Evolutionary conservation across 1,140 invertebrate genomes (phyloP).

Genomic region (Psix sp.): DNA sequence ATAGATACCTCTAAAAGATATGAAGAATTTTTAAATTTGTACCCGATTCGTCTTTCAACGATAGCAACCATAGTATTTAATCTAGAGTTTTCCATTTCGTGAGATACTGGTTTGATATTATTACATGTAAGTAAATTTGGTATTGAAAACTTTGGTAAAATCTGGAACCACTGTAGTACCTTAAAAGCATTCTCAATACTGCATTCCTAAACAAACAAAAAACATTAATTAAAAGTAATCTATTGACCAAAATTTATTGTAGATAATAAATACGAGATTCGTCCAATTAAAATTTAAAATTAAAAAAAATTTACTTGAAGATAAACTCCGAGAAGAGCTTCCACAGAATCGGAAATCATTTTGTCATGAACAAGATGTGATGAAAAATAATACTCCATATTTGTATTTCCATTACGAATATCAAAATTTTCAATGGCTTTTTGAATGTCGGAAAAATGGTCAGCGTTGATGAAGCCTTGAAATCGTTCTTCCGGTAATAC

Average conservation of each 20-base stretch:
- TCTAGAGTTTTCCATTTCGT: conserved; percentile 5
- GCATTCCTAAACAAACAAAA: conserved; percentile 66
- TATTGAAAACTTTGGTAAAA: conserved; percentile 78
- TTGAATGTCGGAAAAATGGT: conserved; percentile 35
- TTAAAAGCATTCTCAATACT: conserved; percentile 79
- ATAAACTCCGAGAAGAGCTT: conserved; percentile 90
- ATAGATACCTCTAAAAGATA: conserved; percentile 76
- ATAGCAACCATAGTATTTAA: conserved; percentile 71
- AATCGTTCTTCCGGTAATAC: conserved; percentile 72
- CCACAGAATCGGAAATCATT: conserved; percentile 87
- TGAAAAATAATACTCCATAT: conserved; percentile 74
- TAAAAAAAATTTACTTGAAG: conserved; percentile 78
- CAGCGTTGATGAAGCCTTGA: conserved; percentile 64
- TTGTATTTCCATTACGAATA: conserved; percentile 60
- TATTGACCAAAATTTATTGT: too few species aligned
- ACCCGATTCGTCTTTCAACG: conserved; percentile 81
- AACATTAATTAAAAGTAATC: conserved; percentile 54
- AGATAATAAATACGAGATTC: too few species aligned
- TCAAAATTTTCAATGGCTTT: conserved; percentile 58
- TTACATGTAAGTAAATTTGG: conserved; percentile 64
- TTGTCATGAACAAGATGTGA: conserved; percentile 79
- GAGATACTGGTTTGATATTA: conserved; percentile 61
- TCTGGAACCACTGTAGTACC: conserved; percentile 85
- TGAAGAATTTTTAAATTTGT: conserved; percentile 81
- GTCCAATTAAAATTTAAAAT: too few species aligned